These are phyloP conservation scores for Platycercus adscitus DNA, from an alignment of 2,113 vertebrate species.

Conservation along the genomic window DNA sequence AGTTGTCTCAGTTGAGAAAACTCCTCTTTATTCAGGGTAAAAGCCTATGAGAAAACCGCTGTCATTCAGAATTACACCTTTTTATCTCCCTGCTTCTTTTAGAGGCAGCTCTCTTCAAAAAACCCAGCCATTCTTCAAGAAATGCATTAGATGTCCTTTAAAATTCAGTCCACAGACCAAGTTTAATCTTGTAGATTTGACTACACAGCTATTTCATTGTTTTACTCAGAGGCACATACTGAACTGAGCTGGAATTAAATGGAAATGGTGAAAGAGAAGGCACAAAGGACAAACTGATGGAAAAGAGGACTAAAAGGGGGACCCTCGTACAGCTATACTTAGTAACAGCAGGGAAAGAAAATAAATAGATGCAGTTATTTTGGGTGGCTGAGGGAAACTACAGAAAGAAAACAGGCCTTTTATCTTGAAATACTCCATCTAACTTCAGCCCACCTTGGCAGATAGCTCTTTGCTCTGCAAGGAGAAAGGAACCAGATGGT, in stretches of 20 bases:
- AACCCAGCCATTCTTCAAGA: background rate
- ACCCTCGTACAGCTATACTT: background rate
- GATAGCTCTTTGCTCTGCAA: conserved; percentile 32
- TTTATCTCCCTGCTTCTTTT: background rate
- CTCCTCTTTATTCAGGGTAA: background rate
- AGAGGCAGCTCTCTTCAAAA: background rate
- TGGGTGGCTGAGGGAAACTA: background rate
- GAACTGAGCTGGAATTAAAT: background rate
- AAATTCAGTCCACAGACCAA: background rate
- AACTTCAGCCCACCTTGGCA: conserved; percentile 49
- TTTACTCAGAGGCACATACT: background rate
- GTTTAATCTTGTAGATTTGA: background rate
- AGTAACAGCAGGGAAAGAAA: background rate
- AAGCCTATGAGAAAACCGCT: background rate
- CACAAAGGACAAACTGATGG: background rate
- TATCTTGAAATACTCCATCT: conserved; percentile 47
- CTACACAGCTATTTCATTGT: background rate
- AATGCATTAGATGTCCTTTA: background rate
- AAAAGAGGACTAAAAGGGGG: background rate
- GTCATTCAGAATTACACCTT: background rate
- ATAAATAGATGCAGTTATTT: conserved; percentile 4
- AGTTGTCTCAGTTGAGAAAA: background rate
- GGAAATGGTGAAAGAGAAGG: background rate
- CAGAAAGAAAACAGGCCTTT: conserved; percentile 24
- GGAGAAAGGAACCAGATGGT: conserved; percentile 47